Evolutionary conservation across 2,888 invertebrate genomes (phyloP), one percentile per base, ranked within the genome.

Genomic region (Clivina fossor): DNA sequence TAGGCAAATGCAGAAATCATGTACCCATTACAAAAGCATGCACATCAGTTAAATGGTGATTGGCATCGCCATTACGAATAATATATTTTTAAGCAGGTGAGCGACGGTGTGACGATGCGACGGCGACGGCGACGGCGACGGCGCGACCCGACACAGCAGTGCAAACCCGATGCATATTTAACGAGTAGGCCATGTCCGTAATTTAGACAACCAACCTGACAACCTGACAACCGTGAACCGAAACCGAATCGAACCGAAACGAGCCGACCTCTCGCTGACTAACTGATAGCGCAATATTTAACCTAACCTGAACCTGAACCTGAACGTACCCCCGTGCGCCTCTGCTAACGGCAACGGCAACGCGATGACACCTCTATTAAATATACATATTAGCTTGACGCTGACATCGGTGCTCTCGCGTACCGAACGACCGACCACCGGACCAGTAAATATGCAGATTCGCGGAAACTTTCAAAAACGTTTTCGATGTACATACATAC

Each of bases 81-180:
- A 53, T 53, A 53, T 53, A 53, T 53, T 53, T 53, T 53, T 53
- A 53, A 53, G 44, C 44, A 53, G 53, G 37, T 44, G 30, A 15
- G 32, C 32, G 30, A 30, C 18, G 44, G 9, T 20, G 20, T 33
- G 47, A 47, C n/a, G n/a, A n/a, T n/a, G n/a, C 47, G 37, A 28
- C 43, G 32, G 22, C 44, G 44, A 15, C 47, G 35, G n/a, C 35
- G 9, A 37, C 37, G 28, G 26, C 40, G 22, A 15, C 35, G 24
- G 24, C 32, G 19, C 26, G 50, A n/a, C n/a, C 43, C 33, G 22
- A 41, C 51, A 43, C 32, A 15, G 20, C 40, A 51, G 41, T 33
- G 32, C 32, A 40, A 16, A n/a, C 20, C 4, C 26, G 19, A 18
- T 53, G 53, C 53, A 53, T 53, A 53, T 53, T 53, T 53, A 53